phyloP scores from a whole-genome alignment of 2,113 vertebrate genomes.

The Naja naja region DNA sequence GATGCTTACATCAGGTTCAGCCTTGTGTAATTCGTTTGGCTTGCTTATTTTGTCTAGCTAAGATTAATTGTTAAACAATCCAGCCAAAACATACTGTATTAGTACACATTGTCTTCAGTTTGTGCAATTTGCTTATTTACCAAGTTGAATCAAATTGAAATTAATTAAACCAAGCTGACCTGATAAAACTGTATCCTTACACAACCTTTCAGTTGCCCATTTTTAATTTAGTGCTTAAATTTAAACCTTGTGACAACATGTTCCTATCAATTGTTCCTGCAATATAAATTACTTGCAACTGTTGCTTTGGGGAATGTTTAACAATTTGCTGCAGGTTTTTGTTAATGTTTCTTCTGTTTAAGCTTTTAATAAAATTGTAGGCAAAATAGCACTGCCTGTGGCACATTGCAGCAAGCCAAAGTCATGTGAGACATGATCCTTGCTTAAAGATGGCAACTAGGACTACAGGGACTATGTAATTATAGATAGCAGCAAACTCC shows the following conservation, averaged over 20 bases:
- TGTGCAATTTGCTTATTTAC: constrained; percentile 7
- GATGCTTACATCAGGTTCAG: not conserved
- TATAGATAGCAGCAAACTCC: not conserved
- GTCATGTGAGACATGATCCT: not conserved
- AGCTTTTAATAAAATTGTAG: not conserved
- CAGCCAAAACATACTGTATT: not conserved
- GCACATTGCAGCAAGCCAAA: not conserved
- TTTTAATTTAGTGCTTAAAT: constrained; percentile 13
- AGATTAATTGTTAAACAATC: constrained; percentile 5
- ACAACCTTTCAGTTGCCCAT: not conserved
- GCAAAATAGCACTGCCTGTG: not conserved
- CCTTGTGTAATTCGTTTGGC: not conserved
- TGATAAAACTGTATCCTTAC: not conserved
- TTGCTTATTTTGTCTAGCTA: not conserved
- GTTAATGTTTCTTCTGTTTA: not conserved
- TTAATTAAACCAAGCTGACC: constrained; percentile 18
- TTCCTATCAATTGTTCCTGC: not conserved
- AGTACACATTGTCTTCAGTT: constrained; percentile 16
- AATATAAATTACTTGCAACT: not conserved
- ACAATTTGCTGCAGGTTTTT: not conserved
- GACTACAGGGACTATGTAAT: not conserved
- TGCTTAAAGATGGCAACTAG: not conserved
- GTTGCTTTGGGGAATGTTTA: not conserved
- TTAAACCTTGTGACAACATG: not conserved
- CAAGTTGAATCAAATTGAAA: constrained; percentile 2